These are phyloP conservation scores for Thymallus thymallus DNA, from an alignment of 2,113 vertebrate species.

Conservation along the genomic window DNA sequence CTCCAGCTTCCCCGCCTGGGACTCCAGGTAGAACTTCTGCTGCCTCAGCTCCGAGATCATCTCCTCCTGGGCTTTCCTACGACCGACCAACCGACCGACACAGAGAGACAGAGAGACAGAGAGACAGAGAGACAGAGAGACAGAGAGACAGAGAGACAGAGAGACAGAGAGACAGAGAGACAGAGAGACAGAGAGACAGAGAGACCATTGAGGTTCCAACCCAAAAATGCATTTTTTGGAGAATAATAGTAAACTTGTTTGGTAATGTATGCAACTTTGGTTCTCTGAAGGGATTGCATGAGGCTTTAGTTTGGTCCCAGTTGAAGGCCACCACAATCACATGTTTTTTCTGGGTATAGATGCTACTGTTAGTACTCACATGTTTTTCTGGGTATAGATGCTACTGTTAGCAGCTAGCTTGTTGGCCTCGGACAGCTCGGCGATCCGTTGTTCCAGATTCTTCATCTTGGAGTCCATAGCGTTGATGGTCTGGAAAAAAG, in stretches of 20 bases:
- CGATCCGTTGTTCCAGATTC: slow-evolving; percentile 95
- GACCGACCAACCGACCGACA: not conserved
- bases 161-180: no score
- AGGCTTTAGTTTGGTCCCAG: no score
- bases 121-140: no score
- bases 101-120: no score
- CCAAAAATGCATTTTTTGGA: no score
- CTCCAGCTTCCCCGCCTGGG: slow-evolving; percentile 95
- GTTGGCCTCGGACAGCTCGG: slow-evolving; percentile 95
- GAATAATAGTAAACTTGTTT: no score
- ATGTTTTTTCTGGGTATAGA: no score
- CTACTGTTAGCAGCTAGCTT: slow-evolving; percentile 98
- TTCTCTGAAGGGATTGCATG: no score
- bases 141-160: no score
- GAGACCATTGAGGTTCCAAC: not conserved
- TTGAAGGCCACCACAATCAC: no score
- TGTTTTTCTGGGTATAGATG: slow-evolving; percentile 98
- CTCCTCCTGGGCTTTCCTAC: slow-evolving; percentile 98
- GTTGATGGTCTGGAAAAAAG: slow-evolving; percentile 88
- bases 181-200: no score
- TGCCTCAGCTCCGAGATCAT: slow-evolving; percentile 98
- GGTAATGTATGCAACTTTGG: no score
- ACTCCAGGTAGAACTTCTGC: slow-evolving; percentile 98
- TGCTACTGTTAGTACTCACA: slow-evolving; percentile 77
- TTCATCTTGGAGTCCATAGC: slow-evolving; percentile 99